Percentiles rank a stretch among this genome's conserved stretches.
These are phyloP conservation scores for Caenorhabditis sulstoni DNA, from an alignment of 2,888 invertebrate genomes.

Conservation along the genomic window DNA sequence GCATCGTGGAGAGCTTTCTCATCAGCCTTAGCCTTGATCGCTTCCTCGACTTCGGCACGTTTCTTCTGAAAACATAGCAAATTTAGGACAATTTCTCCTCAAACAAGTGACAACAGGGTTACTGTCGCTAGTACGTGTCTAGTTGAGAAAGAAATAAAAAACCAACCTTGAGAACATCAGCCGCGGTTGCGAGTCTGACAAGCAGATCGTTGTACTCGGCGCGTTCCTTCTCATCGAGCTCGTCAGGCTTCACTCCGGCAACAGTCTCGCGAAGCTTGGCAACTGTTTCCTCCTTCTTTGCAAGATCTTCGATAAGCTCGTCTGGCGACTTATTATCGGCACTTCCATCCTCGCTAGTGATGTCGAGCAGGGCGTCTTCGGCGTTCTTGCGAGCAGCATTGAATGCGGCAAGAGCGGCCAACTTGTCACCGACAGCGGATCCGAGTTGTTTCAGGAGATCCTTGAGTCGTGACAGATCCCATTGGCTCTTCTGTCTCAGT, in stretches of 20 bases:
- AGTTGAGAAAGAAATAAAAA: constrained; percentile 2
- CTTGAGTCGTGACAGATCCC: constrained; percentile 55
- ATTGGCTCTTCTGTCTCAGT: constrained; percentile 59
- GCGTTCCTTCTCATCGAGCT: constrained; percentile 63
- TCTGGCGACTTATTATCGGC: constrained; percentile 13
- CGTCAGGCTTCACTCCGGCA: constrained; percentile 51
- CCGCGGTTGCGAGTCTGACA: constrained; percentile 21
- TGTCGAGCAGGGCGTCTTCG: constrained; percentile 58
- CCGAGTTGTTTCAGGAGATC: constrained; percentile 1
- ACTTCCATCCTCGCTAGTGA: constrained; percentile 26
- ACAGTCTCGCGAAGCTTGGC: constrained; percentile 57
- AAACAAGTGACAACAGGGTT: too few species aligned
- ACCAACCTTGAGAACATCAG: constrained; percentile 17
- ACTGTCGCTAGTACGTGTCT: too few species aligned
- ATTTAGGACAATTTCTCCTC: too few species aligned
- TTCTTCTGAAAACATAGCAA: constrained; percentile 44
- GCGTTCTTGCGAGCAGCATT: constrained; percentile 63
- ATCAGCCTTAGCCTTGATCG: constrained; percentile 55
- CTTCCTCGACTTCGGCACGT: constrained; percentile 61
- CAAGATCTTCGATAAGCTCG: constrained; percentile 6
- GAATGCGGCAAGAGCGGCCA: constrained; percentile 42
- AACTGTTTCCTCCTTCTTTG: constrained; percentile 54
- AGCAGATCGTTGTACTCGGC: constrained; percentile 63
- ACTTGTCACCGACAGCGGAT: background rate
- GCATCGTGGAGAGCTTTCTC: constrained; percentile 58